These are phyloP conservation scores for Procambarus virginalis DNA, from an alignment of 1,140 invertebrate genomes.

Conservation along the genomic window DNA sequence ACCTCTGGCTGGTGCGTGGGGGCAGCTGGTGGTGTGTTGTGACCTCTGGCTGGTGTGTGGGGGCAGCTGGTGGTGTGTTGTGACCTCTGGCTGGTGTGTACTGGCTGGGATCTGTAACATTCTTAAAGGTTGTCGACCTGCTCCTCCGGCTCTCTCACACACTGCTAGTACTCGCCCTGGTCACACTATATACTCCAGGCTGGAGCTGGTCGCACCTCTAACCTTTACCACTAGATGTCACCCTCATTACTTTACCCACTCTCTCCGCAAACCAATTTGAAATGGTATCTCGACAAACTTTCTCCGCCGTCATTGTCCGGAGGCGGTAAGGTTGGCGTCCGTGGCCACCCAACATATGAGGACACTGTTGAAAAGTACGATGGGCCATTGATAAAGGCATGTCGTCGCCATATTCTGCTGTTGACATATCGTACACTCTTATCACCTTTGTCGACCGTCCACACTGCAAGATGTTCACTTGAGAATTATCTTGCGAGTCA, in stretches of 20 bases:
- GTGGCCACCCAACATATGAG: neutral
- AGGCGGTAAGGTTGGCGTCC: neutral
- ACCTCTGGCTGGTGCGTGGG: neutral
- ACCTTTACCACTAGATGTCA: neutral
- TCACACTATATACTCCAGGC: too few relatives aligned
- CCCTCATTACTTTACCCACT: neutral
- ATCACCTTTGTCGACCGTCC: constrained; percentile 16
- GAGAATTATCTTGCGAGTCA: neutral
- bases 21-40: neutral
- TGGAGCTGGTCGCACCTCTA: too few relatives aligned
- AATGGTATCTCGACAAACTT: constrained; percentile 7
- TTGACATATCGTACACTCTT: constrained; percentile 31
- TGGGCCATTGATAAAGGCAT: constrained; percentile 28
- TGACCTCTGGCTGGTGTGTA: neutral
- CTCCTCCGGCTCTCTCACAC: too few relatives aligned
- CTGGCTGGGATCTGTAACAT: neutral
- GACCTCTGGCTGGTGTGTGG: neutral
- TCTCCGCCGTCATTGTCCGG: neutral
- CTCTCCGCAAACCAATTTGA: neutral
- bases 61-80: neutral
- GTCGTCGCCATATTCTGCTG: constrained; percentile 14
- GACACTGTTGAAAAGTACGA: neutral
- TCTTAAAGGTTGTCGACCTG: too few relatives aligned
- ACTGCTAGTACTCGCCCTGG: too few relatives aligned
- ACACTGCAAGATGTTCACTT: constrained; percentile 4